phyloP scores from a whole-genome alignment of 2,888 invertebrate genomes.

The Hedya salicella region DNA sequence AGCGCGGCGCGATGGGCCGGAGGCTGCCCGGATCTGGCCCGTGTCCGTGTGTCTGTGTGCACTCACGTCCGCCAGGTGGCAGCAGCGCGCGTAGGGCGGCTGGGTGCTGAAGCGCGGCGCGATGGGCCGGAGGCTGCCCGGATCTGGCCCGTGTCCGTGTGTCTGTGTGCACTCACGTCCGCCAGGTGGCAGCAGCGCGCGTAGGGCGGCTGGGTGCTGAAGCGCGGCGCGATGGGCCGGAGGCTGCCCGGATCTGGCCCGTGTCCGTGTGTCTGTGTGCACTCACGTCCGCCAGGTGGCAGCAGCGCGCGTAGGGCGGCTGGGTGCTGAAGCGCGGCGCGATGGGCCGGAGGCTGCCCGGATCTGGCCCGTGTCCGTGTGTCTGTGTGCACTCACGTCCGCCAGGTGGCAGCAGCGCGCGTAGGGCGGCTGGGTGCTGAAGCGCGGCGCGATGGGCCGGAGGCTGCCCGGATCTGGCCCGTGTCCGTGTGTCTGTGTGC shows the following conservation, averaged over 20 bases:
- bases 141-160: constrained; percentile 57
- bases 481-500: constrained; percentile 60
- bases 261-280: constrained; percentile 48
- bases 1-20: no score
- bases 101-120: neutral
- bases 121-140: constrained; percentile 59
- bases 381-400: constrained; percentile 28
- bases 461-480: constrained; percentile 49
- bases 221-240: neutral
- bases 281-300: neutral
- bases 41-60: constrained; percentile 21
- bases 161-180: constrained; percentile 46
- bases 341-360: no score
- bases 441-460: constrained; percentile 55
- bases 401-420: neutral
- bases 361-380: no score
- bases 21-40: no score
- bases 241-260: no score
- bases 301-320: neutral
- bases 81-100: neutral
- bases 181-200: neutral
- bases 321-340: no score
- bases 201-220: no score
- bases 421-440: no score
- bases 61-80: neutral